phyloP scores from a whole-genome alignment of 2,888 invertebrate genomes.

The Eristalinus aeneus region DNA sequence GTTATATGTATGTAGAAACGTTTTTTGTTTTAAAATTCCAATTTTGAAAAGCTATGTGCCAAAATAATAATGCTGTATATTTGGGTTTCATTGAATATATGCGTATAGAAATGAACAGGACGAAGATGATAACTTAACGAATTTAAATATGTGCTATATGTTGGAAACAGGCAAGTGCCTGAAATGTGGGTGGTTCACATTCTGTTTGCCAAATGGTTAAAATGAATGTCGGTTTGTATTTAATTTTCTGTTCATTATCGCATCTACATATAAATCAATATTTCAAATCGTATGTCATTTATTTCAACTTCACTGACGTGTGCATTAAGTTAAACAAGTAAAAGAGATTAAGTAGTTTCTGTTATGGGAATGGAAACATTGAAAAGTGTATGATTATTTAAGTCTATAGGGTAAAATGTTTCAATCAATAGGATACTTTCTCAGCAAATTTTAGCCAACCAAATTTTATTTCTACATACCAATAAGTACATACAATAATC shows the following conservation, averaged over 20 bases:
- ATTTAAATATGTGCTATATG: background rate
- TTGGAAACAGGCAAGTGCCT: background rate
- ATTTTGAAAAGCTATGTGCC: background rate
- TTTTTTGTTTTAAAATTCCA: background rate
- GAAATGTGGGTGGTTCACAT: background rate
- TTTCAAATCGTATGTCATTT: background rate
- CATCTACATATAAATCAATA: background rate
- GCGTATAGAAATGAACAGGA: background rate
- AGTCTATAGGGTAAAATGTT: slow-evolving; percentile 57
- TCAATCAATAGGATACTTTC: slow-evolving; percentile 57
- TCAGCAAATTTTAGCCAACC: slow-evolving; percentile 2
- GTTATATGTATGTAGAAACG: background rate
- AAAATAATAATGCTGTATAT: background rate
- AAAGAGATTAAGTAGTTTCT: slow-evolving; percentile 27
- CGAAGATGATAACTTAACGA: background rate
- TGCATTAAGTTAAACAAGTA: slow-evolving; percentile 31
- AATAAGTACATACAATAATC: background rate
- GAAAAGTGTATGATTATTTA: slow-evolving; percentile 50
- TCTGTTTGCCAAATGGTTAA: too few species aligned
- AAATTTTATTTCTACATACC: slow-evolving; percentile 11
- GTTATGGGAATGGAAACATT: slow-evolving; percentile 28
- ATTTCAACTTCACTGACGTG: background rate
- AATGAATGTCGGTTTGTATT: background rate
- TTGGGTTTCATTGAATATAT: background rate
- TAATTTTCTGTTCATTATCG: background rate